phyloP scores from a whole-genome alignment of 2,797 vertebrate genomes.

The Leptodactylus fallax region DNA sequence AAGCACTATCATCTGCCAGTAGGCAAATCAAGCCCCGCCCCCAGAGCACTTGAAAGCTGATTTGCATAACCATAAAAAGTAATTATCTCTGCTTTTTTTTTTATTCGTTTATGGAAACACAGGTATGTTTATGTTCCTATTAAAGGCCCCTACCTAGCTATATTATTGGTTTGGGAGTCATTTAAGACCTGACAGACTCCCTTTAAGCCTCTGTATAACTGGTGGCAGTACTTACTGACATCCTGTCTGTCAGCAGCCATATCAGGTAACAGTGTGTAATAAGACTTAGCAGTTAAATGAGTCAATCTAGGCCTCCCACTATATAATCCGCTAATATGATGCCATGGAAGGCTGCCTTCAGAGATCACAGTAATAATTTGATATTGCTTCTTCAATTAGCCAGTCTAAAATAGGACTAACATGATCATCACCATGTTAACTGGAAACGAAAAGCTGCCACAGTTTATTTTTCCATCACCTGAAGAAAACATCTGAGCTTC shows the following conservation, averaged over 20 bases:
- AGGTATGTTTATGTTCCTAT: too few relatives aligned
- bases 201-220: too few relatives aligned
- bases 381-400: not conserved
- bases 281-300: not conserved
- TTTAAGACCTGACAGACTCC: too few relatives aligned
- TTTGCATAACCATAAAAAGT: too few relatives aligned
- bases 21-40: too few relatives aligned
- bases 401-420: not conserved
- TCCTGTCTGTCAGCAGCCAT: not conserved
- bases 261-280: not conserved
- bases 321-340: not conserved
- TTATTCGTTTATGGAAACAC: too few relatives aligned
- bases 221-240: not conserved
- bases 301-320: not conserved
- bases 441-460: not conserved
- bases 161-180: too few relatives aligned
- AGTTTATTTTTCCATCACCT: slow-evolving; percentile 10
- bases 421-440: not conserved
- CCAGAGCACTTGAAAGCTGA: too few relatives aligned
- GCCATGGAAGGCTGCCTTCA: not conserved
- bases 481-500: not conserved
- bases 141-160: too few relatives aligned
- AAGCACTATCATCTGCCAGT: too few relatives aligned
- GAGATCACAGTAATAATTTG: not conserved
- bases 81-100: too few relatives aligned